A percentile compares a stretch with the other conserved stretches of the same genome.
Conservation (phyloP, 2,113 vertebrate species). For the Neolamprologus brichardi region DNA sequence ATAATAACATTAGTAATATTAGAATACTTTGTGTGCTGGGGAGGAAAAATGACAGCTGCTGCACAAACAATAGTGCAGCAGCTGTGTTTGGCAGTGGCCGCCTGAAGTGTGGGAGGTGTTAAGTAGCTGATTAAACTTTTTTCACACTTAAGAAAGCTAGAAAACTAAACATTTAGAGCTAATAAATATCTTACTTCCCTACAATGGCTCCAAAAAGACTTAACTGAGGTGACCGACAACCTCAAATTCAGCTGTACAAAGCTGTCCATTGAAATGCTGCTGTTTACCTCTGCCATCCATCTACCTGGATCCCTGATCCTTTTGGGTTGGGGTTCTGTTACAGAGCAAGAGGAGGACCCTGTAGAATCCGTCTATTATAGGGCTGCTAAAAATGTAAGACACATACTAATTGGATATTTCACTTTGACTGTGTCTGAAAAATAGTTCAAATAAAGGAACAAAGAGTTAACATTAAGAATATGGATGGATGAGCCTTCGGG, state of each 20-base stretch:
- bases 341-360: not conserved
- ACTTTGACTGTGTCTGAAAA: not conserved
- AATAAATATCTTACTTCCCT: not conserved
- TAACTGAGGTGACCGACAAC: not conserved
- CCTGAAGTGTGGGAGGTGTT: not conserved
- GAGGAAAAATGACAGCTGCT: not conserved
- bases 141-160: not conserved
- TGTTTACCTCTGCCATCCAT: not conserved
- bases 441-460: not conserved
- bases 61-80: not conserved
- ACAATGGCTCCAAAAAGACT: not conserved
- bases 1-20: not conserved
- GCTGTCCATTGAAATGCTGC: not conserved
- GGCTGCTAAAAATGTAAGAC: not conserved
- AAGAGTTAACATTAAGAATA: not conserved
- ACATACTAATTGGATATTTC: not conserved
- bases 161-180: conserved; percentile 8
- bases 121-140: not conserved
- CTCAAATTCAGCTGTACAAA: not conserved
- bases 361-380: not conserved
- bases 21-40: not conserved
- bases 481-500: not conserved
- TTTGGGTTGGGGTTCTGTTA: not conserved
- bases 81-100: not conserved
- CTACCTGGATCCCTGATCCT: not conserved